Evolutionary conservation across 2,888 invertebrate genomes (phyloP).

Genomic region (Gnatocerus cornutus): DNA sequence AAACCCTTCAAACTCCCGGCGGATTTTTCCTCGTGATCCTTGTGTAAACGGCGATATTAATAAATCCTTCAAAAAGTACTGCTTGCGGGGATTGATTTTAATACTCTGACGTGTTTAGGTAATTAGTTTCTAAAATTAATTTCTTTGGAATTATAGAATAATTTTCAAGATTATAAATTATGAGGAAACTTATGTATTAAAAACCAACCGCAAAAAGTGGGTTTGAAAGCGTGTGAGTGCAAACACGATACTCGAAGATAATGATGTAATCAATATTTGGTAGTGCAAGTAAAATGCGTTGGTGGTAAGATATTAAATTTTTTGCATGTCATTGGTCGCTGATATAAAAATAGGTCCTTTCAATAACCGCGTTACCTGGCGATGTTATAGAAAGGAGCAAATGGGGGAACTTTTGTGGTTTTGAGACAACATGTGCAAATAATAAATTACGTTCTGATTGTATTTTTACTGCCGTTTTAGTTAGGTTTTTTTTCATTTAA

Average conservation of each 20-base stretch:
- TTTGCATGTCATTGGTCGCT: background rate
- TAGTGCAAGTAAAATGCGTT: background rate
- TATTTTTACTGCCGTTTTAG: no score
- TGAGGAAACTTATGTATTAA: background rate
- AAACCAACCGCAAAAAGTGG: background rate
- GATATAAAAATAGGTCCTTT: no score
- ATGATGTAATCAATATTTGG: constrained; percentile 13
- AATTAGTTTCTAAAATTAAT: constrained; percentile 31
- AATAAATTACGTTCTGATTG: no score
- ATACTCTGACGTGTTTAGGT: constrained; percentile 11
- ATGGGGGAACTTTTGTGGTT: no score
- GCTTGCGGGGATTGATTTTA: constrained; percentile 26
- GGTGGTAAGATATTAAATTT: constrained; percentile 10
- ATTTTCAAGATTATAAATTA: constrained; percentile 10
- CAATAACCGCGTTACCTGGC: no score
- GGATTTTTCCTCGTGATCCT: constrained; percentile 1
- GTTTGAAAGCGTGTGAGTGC: background rate
- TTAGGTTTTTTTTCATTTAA: no score
- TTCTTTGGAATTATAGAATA: constrained; percentile 18
- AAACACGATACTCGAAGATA: constrained; percentile 10
- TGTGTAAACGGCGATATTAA: constrained; percentile 26
- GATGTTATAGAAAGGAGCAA: no score
- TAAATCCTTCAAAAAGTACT: constrained; percentile 17
- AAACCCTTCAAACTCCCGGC: background rate
- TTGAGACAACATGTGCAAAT: no score